Evolutionary conservation across 2,113 vertebrate species (phyloP).

Genomic region (Melanerpes formicivorus): DNA sequence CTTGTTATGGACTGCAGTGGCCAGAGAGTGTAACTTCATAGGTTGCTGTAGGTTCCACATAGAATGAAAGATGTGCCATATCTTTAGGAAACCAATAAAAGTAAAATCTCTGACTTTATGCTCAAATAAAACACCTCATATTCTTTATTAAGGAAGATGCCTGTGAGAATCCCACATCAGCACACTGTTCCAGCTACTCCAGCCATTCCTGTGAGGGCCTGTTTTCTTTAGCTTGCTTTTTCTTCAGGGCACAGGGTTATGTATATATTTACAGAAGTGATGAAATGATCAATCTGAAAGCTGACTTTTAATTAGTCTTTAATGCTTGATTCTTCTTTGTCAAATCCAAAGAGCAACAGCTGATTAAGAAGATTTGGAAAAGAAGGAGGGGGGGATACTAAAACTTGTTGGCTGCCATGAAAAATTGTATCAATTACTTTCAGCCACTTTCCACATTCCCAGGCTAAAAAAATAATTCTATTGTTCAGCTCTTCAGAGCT

Average conservation of each 20-base stretch:
- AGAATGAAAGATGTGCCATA: background rate
- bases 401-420: background rate
- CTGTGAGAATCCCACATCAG: background rate
- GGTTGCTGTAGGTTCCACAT: background rate
- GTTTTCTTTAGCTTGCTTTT: background rate
- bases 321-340: background rate
- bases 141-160: constrained; percentile 37
- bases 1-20: background rate
- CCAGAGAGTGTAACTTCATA: background rate
- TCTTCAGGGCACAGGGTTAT: background rate
- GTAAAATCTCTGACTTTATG: background rate
- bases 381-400: background rate
- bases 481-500: background rate
- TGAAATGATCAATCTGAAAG: background rate
- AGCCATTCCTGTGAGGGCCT: background rate
- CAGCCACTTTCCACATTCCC: background rate
- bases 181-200: background rate
- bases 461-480: background rate
- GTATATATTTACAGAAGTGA: background rate
- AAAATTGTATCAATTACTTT: background rate
- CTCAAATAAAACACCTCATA: constrained; percentile 43
- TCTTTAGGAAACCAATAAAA: constrained; percentile 20
- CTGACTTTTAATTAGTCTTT: background rate
- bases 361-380: background rate
- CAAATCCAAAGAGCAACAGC: background rate